Percentiles rank a stretch among this genome's conserved stretches.
These are phyloP conservation scores for Encarsia formosa DNA, from an alignment of 2,888 invertebrate species.

Conservation along the genomic window DNA sequence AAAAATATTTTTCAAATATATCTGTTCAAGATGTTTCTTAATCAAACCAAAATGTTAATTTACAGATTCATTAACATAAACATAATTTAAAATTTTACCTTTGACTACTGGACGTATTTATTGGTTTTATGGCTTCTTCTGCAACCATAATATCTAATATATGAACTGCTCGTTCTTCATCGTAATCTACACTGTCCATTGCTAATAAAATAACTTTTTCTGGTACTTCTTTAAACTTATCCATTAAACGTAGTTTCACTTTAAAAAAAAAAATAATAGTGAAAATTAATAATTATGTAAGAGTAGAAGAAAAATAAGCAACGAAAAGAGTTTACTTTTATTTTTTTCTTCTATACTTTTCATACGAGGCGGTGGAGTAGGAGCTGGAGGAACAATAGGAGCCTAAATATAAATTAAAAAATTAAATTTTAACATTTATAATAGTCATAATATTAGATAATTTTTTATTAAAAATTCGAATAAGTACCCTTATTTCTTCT, in stretches of 20 bases:
- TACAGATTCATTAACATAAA: background rate
- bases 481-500: conserved; percentile 49
- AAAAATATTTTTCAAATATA: too few relatives aligned
- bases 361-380: conserved; percentile 60
- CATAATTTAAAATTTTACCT: conserved; percentile 36
- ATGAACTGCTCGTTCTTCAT: conserved; percentile 75
- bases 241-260: conserved; percentile 70
- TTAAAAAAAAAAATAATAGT: conserved; percentile 30
- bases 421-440: background rate
- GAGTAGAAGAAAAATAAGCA: background rate
- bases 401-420: conserved; percentile 10
- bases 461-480: too few relatives aligned
- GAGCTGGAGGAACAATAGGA: conserved; percentile 28
- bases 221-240: conserved; percentile 70
- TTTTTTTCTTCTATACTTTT: conserved; percentile 68
- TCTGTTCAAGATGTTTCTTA: too few relatives aligned
- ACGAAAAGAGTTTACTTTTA: conserved; percentile 55
- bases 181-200: conserved; percentile 81
- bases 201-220: conserved; percentile 81
- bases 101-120: conserved; percentile 44
- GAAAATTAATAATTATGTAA: background rate
- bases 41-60: too few relatives aligned
- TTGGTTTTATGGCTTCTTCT: conserved; percentile 58
- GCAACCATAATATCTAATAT: conserved; percentile 70
- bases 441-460: conserved; percentile 2